A percentile compares a stretch with the other conserved stretches of the same genome.
These are phyloP conservation scores for Antedon bifida DNA, from an alignment of 35 echinoderm and acorn worm genomes.

Conservation along the genomic window DNA sequence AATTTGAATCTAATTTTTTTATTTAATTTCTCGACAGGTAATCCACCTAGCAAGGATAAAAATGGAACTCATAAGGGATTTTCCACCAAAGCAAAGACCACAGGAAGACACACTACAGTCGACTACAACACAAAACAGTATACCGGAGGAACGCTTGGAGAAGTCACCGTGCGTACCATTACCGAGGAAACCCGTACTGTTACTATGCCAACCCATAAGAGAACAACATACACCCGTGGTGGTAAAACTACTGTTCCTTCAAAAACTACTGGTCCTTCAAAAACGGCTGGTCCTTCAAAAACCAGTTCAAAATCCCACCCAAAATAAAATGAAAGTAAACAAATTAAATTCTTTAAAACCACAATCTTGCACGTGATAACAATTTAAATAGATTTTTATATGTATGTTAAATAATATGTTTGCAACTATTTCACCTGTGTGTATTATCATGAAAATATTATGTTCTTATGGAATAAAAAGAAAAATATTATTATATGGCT, in stretches of 20 bases:
- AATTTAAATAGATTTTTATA: no score
- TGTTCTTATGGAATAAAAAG: background rate
- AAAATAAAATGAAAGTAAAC: background rate
- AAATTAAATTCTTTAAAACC: background rate
- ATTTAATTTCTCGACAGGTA: background rate
- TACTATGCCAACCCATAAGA: constrained; percentile 44
- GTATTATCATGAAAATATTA: background rate
- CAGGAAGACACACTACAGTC: constrained; percentile 37
- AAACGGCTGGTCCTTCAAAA: no score
- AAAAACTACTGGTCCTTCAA: no score
- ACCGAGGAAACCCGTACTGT: constrained; percentile 73
- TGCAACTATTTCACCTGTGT: background rate
- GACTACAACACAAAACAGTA: constrained; percentile 27
- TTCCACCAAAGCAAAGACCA: constrained; percentile 26
- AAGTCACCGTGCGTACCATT: constrained; percentile 66
- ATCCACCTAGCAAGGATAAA: constrained; percentile 8
- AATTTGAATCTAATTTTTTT: no score
- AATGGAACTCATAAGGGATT: constrained; percentile 21
- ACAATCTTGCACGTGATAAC: no score
- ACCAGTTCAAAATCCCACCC: background rate
- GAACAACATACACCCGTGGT: background rate
- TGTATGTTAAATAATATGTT: background rate
- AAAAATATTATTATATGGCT: background rate
- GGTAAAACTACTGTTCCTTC: background rate
- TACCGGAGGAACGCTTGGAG: constrained; percentile 34